These are phyloP conservation scores for Neolamprologus cancellatus DNA, from an alignment of 2,113 vertebrate genomes.

Conservation along the genomic window DNA sequence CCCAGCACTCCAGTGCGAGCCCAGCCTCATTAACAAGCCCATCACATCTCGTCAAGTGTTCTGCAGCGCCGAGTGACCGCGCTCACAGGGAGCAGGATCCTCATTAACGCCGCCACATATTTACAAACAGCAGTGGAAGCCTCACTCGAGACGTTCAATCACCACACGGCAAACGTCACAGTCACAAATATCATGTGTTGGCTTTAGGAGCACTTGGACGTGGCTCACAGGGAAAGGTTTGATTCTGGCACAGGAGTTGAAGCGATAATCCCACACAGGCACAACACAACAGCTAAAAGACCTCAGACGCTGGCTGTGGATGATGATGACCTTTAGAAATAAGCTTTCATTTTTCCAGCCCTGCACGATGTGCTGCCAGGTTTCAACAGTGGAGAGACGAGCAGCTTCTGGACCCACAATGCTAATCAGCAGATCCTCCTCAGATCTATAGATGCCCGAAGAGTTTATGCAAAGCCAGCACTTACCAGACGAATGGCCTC, in stretches of 20 bases:
- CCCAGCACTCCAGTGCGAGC: slow-evolving; percentile 73
- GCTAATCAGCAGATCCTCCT: neutral
- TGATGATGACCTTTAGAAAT: neutral
- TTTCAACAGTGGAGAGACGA: neutral
- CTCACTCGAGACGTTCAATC: neutral
- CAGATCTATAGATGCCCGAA: neutral
- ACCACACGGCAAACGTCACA: neutral
- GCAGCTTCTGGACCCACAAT: neutral
- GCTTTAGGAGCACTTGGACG: neutral
- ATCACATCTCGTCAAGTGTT: slow-evolving; percentile 76
- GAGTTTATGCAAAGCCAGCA: neutral
- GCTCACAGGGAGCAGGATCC: slow-evolving; percentile 52
- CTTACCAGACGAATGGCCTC: slow-evolving; percentile 94
- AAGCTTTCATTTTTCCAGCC: neutral
- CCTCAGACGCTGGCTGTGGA: neutral
- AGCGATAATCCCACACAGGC: neutral
- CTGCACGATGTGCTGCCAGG: neutral
- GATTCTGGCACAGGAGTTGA: neutral
- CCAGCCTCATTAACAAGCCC: slow-evolving; percentile 59
- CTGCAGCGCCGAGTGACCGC: slow-evolving; percentile 64
- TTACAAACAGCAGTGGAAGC: slow-evolving; percentile 73
- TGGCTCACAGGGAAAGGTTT: neutral
- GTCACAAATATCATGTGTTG: neutral
- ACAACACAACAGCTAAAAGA: neutral
- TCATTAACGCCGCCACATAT: slow-evolving; percentile 86